Conservation (phyloP, 2,113 vertebrate species). For the Progne subis region DNA sequence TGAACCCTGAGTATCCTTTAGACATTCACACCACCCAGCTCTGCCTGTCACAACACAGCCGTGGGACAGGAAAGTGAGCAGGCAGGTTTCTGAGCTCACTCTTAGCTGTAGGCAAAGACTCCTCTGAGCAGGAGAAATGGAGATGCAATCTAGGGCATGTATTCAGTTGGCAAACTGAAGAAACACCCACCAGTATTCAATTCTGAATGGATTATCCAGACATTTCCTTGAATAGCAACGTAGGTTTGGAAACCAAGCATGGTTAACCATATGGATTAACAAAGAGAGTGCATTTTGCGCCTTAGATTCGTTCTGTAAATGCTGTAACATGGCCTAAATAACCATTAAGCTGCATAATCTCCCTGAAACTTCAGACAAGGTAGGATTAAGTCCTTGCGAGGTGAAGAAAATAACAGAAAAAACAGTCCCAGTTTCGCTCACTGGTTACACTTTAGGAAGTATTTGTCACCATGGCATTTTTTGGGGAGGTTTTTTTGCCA, state of each 20-base stretch:
- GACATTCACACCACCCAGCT: not conserved
- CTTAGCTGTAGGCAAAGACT: not conserved
- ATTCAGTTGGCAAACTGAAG: not conserved
- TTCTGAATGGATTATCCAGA: not conserved
- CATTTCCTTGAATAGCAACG: not conserved
- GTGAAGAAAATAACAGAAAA: not conserved
- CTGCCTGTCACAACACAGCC: not conserved
- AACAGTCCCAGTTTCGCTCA: rapidly evolving
- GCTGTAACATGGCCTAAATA: not conserved
- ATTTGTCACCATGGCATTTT: not conserved
- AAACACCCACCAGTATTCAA: not conserved
- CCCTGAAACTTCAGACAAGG: not conserved
- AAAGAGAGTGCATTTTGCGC: not conserved
- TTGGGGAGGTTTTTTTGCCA: not conserved
- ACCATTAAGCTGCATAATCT: not conserved
- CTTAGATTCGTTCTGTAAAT: not conserved
- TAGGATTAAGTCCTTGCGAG: not conserved
- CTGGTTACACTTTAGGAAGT: not conserved
- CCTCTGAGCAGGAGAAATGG: not conserved
- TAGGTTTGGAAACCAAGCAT: not conserved
- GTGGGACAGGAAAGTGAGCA: not conserved
- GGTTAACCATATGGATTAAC: not conserved
- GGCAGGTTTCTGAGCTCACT: not conserved
- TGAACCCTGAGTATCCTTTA: not conserved
- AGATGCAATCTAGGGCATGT: not conserved